phyloP scores from a whole-genome alignment of 2,888 invertebrate genomes.

The Melanargia galathea region DNA sequence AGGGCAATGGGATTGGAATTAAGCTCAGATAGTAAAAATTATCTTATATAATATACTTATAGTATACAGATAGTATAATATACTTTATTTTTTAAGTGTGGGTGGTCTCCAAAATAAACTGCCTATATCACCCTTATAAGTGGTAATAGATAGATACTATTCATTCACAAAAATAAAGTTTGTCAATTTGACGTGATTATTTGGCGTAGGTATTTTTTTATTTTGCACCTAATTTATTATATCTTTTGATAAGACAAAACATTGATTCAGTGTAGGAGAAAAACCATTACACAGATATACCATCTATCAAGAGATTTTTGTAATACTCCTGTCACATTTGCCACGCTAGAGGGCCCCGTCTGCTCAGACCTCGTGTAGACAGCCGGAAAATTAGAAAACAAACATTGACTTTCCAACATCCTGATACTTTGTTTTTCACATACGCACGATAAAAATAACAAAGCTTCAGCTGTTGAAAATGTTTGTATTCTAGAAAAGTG shows the following conservation, averaged over 20 bases:
- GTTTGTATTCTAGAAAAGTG: not conserved
- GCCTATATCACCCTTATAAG: too few relatives aligned
- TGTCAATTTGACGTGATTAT: too few relatives aligned
- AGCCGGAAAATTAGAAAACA: conserved; percentile 80
- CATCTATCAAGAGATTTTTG: conserved; percentile 57
- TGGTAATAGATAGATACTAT: too few relatives aligned
- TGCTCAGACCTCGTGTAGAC: conserved; percentile 68
- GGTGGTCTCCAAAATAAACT: too few relatives aligned
- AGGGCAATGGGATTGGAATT: too few relatives aligned
- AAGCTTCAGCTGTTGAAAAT: not conserved
- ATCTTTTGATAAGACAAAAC: not conserved
- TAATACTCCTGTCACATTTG: conserved; percentile 65
- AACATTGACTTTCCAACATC: conserved; percentile 51
- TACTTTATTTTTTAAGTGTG: too few relatives aligned
- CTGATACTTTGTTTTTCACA: conserved; percentile 35
- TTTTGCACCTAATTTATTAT: not conserved
- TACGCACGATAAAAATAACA: conserved; percentile 16
- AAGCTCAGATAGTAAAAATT: too few relatives aligned
- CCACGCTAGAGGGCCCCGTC: conserved; percentile 32
- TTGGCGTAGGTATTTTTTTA: too few relatives aligned
- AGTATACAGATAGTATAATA: too few relatives aligned
- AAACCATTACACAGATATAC: conserved; percentile 36
- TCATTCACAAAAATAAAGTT: too few relatives aligned
- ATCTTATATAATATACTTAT: too few relatives aligned
- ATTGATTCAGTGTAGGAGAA: conserved; percentile 11